A percentile compares a stretch with the other conserved stretches of the same genome.
These are phyloP conservation scores for Polymixis flavicincta DNA, from an alignment of 2,888 invertebrate genomes.

Conservation along the genomic window DNA sequence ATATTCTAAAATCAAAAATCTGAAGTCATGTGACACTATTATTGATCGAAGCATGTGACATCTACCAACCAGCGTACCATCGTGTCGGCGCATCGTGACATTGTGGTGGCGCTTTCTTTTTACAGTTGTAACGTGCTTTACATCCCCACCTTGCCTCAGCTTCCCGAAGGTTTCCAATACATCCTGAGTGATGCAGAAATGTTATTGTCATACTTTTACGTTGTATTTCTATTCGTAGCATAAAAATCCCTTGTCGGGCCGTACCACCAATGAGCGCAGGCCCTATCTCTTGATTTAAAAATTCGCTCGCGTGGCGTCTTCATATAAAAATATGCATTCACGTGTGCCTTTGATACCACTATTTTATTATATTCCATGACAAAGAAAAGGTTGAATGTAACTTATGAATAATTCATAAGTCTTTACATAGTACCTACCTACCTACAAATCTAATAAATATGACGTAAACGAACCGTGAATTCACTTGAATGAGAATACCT, in stretches of 20 bases:
- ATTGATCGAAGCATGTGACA: too few species aligned
- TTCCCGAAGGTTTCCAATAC: background rate
- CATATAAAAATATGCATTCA: slow-evolving; percentile 64
- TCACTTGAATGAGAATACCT: slow-evolving; percentile 68
- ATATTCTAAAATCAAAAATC: too few species aligned
- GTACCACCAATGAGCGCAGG: background rate
- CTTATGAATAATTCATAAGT: slow-evolving; percentile 82
- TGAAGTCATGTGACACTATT: too few species aligned
- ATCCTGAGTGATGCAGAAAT: background rate
- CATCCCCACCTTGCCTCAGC: background rate
- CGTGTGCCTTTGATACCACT: slow-evolving; percentile 63
- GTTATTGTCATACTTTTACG: too few species aligned
- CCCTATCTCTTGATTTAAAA: slow-evolving; percentile 19
- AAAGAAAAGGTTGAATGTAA: slow-evolving; percentile 78
- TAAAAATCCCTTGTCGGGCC: background rate
- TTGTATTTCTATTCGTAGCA: too few species aligned
- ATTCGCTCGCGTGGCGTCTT: slow-evolving; percentile 55
- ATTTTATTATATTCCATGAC: slow-evolving; percentile 70
- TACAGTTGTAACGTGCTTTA: background rate
- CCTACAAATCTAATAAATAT: slow-evolving; percentile 75
- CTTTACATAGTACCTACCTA: slow-evolving; percentile 70
- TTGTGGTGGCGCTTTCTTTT: background rate
- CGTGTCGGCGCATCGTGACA: background rate
- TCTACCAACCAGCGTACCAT: background rate
- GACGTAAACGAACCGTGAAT: slow-evolving; percentile 82